Percentiles rank a stretch among this genome's conserved stretches.
Evolutionary conservation across 2,888 invertebrate genomes (phyloP).

Genomic region (Autographa pulchrina): DNA sequence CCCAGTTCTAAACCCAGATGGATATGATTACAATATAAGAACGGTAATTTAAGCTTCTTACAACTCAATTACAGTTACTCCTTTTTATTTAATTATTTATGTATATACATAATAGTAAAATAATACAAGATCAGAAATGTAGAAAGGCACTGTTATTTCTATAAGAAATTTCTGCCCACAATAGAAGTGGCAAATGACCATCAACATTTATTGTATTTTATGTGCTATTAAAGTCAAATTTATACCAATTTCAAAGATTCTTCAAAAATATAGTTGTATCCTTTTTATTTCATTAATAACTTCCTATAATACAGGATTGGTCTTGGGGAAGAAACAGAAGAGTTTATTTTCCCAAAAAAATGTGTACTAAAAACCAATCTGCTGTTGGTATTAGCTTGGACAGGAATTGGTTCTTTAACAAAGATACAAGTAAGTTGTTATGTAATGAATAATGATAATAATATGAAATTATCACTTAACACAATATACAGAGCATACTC

Average conservation of each 20-base stretch:
- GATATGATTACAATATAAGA: constrained; percentile 74
- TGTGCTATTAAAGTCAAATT: not conserved
- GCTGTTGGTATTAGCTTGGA: constrained; percentile 78
- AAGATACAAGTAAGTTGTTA: constrained; percentile 40
- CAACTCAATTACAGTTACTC: not conserved
- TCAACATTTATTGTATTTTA: no score
- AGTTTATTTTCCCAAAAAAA: constrained; percentile 65
- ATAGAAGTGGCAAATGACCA: no score
- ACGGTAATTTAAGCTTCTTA: constrained; percentile 62
- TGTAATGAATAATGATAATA: not conserved
- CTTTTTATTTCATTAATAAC: no score
- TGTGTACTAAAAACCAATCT: constrained; percentile 59
- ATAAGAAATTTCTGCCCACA: no score
- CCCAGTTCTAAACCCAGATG: constrained; percentile 84
- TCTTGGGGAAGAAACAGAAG: constrained; percentile 80
- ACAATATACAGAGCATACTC: not conserved
- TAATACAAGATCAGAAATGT: no score
- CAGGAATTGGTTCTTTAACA: constrained; percentile 76
- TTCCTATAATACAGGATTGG: constrained; percentile 66
- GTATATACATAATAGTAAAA: no score
- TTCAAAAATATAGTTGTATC: no score
- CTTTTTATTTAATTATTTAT: no score
- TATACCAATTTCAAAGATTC: not conserved
- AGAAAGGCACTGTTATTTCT: no score
- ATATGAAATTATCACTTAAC: constrained; percentile 7